Percentiles rank a stretch among this genome's conserved stretches.
Conservation (phyloP, 2,888 invertebrate genomes). For the Spicauda simplicius region DNA sequence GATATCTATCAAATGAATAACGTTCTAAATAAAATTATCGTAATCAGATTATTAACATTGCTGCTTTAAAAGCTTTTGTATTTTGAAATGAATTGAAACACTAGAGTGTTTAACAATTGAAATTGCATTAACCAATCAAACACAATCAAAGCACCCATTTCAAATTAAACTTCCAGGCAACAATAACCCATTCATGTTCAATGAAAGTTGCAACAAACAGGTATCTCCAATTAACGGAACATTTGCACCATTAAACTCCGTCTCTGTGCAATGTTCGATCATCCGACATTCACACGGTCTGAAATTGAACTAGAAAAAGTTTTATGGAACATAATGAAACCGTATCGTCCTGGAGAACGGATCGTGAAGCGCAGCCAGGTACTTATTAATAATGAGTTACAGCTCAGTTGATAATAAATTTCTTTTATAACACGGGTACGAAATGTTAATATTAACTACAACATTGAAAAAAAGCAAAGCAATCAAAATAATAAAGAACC, state of each 20-base stretch:
- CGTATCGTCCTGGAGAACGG: neutral
- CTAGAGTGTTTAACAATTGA: constrained; percentile 37
- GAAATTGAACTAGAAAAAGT: constrained; percentile 12
- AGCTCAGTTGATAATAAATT: no score
- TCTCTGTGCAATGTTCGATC: constrained; percentile 29
- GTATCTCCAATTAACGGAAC: constrained; percentile 69
- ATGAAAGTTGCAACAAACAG: constrained; percentile 63
- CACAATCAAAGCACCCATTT: constrained; percentile 57
- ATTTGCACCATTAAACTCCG: constrained; percentile 56
- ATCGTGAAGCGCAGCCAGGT: neutral
- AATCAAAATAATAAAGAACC: no score
- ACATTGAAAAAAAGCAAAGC: no score
- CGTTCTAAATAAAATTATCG: no score
- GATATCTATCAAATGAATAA: no score
- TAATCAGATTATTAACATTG: neutral
- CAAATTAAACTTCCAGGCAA: constrained; percentile 58
- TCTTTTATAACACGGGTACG: no score
- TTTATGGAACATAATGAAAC: neutral
- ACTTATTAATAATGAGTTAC: neutral
- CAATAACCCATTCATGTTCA: constrained; percentile 61
- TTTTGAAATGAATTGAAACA: constrained; percentile 15
- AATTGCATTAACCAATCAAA: constrained; percentile 55
- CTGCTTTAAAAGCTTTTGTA: neutral
- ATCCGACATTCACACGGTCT: constrained; percentile 27
- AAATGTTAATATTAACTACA: no score